Percentiles rank a stretch among this genome's conserved stretches.
Evolutionary conservation across 2,113 vertebrate genomes (phyloP).

Genomic region (Cryptotis parvus): DNA sequence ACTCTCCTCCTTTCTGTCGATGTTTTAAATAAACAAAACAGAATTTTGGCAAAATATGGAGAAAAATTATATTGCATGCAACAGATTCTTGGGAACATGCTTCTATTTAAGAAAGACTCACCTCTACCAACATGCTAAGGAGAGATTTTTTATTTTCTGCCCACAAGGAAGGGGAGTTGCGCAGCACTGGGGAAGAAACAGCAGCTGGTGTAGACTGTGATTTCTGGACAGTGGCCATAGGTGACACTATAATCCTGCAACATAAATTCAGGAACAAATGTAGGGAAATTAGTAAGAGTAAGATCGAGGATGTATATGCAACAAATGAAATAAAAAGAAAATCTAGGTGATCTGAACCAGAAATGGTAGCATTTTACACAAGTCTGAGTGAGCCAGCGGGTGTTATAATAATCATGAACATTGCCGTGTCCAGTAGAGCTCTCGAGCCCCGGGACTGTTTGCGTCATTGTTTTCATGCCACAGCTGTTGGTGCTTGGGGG

Average conservation of each 20-base stretch:
- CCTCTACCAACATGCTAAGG: slow-evolving; percentile 98
- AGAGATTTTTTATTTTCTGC: slow-evolving; percentile 95
- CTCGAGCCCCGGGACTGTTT: not conserved
- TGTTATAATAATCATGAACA: not conserved
- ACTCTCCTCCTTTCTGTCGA: not conserved
- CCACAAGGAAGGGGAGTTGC: slow-evolving; percentile 93
- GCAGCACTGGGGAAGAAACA: slow-evolving; percentile 94
- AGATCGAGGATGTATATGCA: not conserved
- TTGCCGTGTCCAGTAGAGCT: not conserved
- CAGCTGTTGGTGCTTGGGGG: no score
- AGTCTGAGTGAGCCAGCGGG: slow-evolving; percentile 16
- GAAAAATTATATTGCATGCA: not conserved
- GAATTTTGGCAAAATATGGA: slow-evolving; percentile 29
- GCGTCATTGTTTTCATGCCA: not conserved
- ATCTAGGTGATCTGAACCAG: slow-evolving; percentile 19
- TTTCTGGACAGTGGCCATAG: slow-evolving; percentile 97
- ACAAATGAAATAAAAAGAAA: slow-evolving; percentile 42
- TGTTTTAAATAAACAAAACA: not conserved
- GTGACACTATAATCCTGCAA: slow-evolving; percentile 95
- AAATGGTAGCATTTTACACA: slow-evolving; percentile 18
- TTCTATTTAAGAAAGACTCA: slow-evolving; percentile 82
- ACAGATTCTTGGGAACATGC: not conserved
- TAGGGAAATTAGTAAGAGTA: slow-evolving; percentile 42
- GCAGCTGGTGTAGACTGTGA: slow-evolving; percentile 97
- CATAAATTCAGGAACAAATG: slow-evolving; percentile 57